phyloP scores from a whole-genome alignment of 2,113 vertebrate genomes.

The Todiramphus saurophagus region DNA sequence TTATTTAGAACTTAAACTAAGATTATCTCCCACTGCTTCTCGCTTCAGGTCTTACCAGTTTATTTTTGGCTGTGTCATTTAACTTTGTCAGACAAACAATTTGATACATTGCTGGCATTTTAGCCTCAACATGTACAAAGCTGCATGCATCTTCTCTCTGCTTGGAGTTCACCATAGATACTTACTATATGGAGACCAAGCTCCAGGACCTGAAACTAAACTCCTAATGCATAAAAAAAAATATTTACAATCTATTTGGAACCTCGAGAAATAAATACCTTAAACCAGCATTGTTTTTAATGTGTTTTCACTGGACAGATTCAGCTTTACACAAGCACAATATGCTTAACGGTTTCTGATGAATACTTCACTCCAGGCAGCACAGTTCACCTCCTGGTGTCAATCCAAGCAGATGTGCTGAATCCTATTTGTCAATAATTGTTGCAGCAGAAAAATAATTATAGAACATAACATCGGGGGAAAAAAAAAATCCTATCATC shows the following conservation, averaged over 20 bases:
- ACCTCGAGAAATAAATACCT: neutral
- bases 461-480: neutral
- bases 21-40: slow-evolving; percentile 8
- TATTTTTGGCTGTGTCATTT: slow-evolving; percentile 8
- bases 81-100: neutral
- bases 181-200: neutral
- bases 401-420: slow-evolving; percentile 26
- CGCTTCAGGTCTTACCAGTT: slow-evolving; percentile 3
- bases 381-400: neutral
- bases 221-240: neutral
- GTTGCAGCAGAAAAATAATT: slow-evolving; percentile 50
- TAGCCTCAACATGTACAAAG: neutral
- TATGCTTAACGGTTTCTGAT: neutral
- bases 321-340: neutral
- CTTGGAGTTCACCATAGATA: neutral
- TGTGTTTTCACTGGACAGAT: neutral
- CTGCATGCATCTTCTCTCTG: neutral
- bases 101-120: neutral
- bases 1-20: neutral
- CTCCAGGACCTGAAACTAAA: neutral
- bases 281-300: neutral
- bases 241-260: neutral
- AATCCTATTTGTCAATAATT: neutral
- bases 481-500: neutral
- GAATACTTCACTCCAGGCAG: neutral